Percentiles rank a stretch among this genome's conserved stretches.
phyloP scores from a whole-genome alignment of 1,140 invertebrate species.

The Drosophila sucinea region DNA sequence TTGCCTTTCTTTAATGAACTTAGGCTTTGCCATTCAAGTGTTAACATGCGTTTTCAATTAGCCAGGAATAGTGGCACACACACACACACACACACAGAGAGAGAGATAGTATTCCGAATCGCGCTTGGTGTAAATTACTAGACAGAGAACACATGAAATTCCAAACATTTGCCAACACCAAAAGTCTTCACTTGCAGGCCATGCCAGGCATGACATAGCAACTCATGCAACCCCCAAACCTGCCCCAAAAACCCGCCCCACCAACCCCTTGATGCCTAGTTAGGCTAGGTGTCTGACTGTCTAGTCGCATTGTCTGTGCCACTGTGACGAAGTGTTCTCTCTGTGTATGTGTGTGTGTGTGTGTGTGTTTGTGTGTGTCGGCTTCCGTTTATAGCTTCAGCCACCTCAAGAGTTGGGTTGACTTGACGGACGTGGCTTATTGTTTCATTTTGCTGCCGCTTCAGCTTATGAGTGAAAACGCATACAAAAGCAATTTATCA shows the following conservation, averaged over 20 bases:
- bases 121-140: conserved; percentile 62
- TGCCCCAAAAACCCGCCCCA: not conserved
- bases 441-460: conserved; percentile 75
- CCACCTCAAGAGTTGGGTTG: conserved; percentile 71
- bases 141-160: conserved; percentile 59
- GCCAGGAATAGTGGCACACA: conserved; percentile 24
- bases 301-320: conserved; percentile 75
- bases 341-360: conserved; percentile 17
- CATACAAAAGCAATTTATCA: conserved; percentile 81
- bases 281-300: conserved; percentile 53
- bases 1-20: not conserved
- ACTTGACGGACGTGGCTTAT: conserved; percentile 80
- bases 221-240: not conserved
- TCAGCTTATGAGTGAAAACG: conserved; percentile 72
- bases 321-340: conserved; percentile 54
- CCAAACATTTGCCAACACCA: conserved; percentile 55
- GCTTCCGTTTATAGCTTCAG: conserved; percentile 71
- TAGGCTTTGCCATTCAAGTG: conserved; percentile 43
- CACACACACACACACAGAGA: not conserved
- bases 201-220: conserved; percentile 20
- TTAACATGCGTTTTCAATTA: conserved; percentile 73
- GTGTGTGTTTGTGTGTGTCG: conserved; percentile 45
- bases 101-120: conserved; percentile 3
- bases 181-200: conserved; percentile 49
- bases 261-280: conserved; percentile 8